Evolutionary conservation across 2,113 vertebrate species (phyloP), one percentile per base, ranked within the genome.

Genomic region (Amphiprion percula): DNA sequence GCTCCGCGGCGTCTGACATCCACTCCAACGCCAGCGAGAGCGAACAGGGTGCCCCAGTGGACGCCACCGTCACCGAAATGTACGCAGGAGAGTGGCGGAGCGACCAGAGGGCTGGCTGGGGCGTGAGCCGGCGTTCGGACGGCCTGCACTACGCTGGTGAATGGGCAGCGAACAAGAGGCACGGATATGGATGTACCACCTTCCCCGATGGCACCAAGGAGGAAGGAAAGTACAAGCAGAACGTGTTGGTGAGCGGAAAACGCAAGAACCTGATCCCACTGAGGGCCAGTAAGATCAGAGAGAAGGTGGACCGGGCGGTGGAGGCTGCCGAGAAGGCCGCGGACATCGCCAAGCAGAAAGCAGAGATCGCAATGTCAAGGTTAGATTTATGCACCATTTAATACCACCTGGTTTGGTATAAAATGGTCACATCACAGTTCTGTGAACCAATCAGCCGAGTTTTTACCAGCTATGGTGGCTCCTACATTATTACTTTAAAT

Each of bases 201-300:
- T 99, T 98, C 90, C 97, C 97, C 0, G 98, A 99, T 0, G 97
- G 98, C 89, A 98, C 97, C 84, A 98, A 98, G 90, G 98, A 99
- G 91, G 98, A 99, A 85, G 98, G 98, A 62, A 99, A 99, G 92
- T 99, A 99, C 95, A 99, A 99, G 91, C 98, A 98, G 94, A 98
- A 99, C 8, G 80, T 95, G 30, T 94, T 99, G 56, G 97, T 99
- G 79, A 97, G 98, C 14, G 98, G 98, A 62, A 99, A 98, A 83
- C 95, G 97, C 89, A 99, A 99, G 94, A 99, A 98, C 93, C 95
- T 99, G 68, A 98, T 99, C 92, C 98, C 98, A 0, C 94, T 99
- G 90, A 93, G 98, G 16, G 97, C 97, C 92, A 98, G 97, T 93
- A 99, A 99, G 91, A 97, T 97, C 94, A 92, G 98, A 0, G 98